Evolutionary conservation across 2,113 vertebrate species (phyloP).

Genomic region (Aspidoscelis tigris): DNA sequence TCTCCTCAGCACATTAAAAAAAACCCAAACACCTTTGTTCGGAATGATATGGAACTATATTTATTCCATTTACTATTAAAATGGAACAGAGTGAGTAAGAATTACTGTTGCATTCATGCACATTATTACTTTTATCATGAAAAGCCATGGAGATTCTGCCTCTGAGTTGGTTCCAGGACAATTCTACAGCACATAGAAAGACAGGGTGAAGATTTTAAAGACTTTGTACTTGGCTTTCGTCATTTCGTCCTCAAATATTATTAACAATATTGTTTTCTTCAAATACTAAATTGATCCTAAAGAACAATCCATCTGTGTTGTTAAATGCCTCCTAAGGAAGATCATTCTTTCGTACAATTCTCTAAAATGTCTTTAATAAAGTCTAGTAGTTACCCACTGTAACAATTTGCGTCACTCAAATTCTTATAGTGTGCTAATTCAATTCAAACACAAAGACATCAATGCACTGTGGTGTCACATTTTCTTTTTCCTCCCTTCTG

Average conservation of each 20-base stretch:
- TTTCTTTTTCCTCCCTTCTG: neutral
- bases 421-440: conserved; percentile 14
- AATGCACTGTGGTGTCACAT: neutral
- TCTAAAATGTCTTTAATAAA: conserved; percentile 33
- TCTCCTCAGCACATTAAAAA: too few species aligned
- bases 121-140: neutral
- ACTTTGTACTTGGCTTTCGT: neutral
- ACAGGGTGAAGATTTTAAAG: neutral
- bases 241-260: conserved; percentile 1
- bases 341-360: neutral
- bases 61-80: neutral
- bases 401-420: conserved; percentile 33
- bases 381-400: conserved; percentile 6
- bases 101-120: too few species aligned
- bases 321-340: conserved; percentile 8
- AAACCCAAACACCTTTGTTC: too few species aligned
- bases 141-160: neutral
- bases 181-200: neutral
- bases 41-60: neutral
- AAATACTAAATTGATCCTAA: conserved; percentile 17
- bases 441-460: conserved; percentile 24
- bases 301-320: neutral
- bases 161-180: neutral
- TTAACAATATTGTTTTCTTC: conserved; percentile 10
- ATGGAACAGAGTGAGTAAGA: neutral